Evolutionary conservation across 2,888 invertebrate species (phyloP), one percentile per base, ranked within the genome.

Genomic region (Andrena dorsata): DNA sequence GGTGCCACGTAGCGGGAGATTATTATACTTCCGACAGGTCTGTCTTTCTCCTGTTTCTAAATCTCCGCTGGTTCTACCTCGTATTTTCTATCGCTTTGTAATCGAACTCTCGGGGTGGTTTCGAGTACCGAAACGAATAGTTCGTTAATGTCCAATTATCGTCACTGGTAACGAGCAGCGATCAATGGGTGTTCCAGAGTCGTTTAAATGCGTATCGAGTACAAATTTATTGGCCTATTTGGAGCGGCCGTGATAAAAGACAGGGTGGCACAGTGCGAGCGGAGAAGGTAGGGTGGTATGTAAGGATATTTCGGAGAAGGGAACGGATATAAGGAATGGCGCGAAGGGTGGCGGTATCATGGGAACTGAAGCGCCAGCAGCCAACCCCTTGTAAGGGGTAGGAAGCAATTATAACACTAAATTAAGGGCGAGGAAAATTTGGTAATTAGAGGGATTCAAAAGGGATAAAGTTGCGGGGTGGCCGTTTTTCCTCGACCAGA

Each of bases 401-500:
- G 91, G 90, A 90, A 93, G 93, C 91, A 94, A 94, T 94, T 94
- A 93, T 92, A 91, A 89, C 88, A 90, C 90, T 92, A 92, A 93
- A 93, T 93, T 93, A 92, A 93, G 92, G 92, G 90, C 90, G 90
- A 91, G 90, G 93, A 94, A 93, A 93, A 94, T 93, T 93, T 92
- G 93, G 93, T 92, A 94, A 94, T 94, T 93, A 93, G 92, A 87
- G 90, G 90, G 92, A 91, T 92, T 91, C 90, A 88, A 90, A 92
- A 90, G 89, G 91, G 92, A 92, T 90, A 89, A 90, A 93, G 89
- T 84, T 80, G 79, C 82, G 80, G 82, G 85, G 84, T 82, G 84
- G 84, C 73, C 86, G 85, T 88, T 88, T 87, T 90, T 88, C 85
- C 77, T 83, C 47, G 71, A 76, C 74, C 87, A 86, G 86, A 87